Percentiles rank a stretch among this genome's conserved stretches.
These are phyloP conservation scores for Hippoglossus hippoglossus DNA, from an alignment of 2,797 vertebrate genomes.

Conservation along the genomic window DNA sequence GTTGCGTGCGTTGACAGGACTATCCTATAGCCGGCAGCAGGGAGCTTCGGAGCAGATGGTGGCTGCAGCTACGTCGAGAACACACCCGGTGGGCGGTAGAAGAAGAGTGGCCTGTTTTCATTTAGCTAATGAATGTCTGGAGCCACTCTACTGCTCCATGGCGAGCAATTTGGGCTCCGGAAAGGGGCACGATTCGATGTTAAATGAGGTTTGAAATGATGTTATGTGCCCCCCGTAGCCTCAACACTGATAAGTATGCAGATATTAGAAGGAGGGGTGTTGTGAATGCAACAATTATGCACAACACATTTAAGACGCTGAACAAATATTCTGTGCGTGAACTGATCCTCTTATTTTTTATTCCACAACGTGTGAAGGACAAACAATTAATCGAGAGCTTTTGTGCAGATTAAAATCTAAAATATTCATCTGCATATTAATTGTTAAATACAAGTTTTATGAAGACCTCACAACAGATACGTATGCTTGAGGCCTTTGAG, in stretches of 20 bases:
- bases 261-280: conserved; percentile 57
- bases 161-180: conserved; percentile 81
- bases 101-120: conserved; percentile 86
- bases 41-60: conserved; percentile 85
- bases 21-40: conserved; percentile 82
- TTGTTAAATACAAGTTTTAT: too few relatives aligned
- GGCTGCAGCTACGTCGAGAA: conserved; percentile 64
- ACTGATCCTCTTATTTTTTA: conserved; percentile 13
- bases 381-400: conserved; percentile 10
- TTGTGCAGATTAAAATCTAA: conserved; percentile 4
- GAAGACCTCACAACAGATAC: too few relatives aligned
- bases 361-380: conserved; percentile 18
- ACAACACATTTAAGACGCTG: conserved; percentile 46
- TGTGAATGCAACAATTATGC: conserved; percentile 53
- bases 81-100: conserved; percentile 76
- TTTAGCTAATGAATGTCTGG: conserved; percentile 89
- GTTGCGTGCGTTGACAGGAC: conserved; percentile 77
- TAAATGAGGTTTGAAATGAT: conserved; percentile 87
- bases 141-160: conserved; percentile 75
- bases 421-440: not conserved
- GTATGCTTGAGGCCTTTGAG: too few relatives aligned
- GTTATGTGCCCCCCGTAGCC: conserved; percentile 77
- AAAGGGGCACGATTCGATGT: conserved; percentile 79
- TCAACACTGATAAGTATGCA: conserved; percentile 65
- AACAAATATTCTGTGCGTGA: conserved; percentile 24